phyloP scores from a whole-genome alignment of 1,140 invertebrate genomes.

The Plectrocnemia conspersa region DNA sequence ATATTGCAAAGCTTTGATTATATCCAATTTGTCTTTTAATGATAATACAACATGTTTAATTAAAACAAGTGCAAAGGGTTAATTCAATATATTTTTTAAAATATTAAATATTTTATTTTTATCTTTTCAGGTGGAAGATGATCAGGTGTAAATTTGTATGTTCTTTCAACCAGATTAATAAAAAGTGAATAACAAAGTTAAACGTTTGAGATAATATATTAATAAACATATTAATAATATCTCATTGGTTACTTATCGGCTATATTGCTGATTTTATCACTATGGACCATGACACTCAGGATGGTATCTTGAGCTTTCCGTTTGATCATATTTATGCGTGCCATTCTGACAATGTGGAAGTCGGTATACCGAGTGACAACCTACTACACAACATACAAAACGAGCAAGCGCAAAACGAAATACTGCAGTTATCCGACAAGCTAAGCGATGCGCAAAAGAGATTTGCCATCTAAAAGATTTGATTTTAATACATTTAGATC shows the following conservation, averaged over 20 bases:
- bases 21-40: conserved; percentile 4
- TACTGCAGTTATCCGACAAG: conserved; percentile 1
- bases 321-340: conserved; percentile 41
- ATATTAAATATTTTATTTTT: no score
- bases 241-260: neutral
- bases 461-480: conserved; percentile 53
- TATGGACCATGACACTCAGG: conserved; percentile 32
- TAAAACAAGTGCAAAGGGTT: no score
- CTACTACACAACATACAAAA: neutral
- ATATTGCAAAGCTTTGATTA: neutral
- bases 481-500: conserved; percentile 58
- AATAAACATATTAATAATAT: neutral
- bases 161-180: no score
- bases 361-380: conserved; percentile 8
- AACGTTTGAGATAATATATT: no score
- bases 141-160: no score
- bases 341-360: conserved; percentile 34
- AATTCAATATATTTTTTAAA: no score
- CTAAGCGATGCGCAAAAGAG: neutral
- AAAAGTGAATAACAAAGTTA: no score
- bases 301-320: conserved; percentile 33
- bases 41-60: conserved; percentile 3
- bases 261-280: no score
- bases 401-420: conserved; percentile 3
- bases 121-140: no score